A percentile compares a stretch with the other conserved stretches of the same genome.
phyloP scores from a whole-genome alignment of 2,797 vertebrate species.

The Alcedo quadribrachys region DNA sequence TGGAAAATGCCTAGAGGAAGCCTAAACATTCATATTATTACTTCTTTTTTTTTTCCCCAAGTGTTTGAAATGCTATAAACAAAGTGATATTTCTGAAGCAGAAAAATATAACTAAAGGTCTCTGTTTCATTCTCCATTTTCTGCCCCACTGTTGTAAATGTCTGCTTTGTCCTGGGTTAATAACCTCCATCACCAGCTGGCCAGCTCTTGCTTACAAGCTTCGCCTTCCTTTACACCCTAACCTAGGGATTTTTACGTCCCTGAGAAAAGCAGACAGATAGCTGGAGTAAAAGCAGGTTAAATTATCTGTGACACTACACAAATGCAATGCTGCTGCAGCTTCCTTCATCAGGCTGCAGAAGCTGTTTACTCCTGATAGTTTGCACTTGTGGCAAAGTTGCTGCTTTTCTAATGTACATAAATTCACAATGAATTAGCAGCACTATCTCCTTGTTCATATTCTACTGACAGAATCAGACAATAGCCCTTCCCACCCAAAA shows the following conservation, averaged over 20 bases:
- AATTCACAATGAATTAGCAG: not conserved
- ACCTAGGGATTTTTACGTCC: not conserved
- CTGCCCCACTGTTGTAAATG: slow-evolving; percentile 19
- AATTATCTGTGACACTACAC: not conserved
- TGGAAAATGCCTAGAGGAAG: slow-evolving; percentile 56
- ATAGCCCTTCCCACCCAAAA: not conserved
- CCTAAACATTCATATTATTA: slow-evolving; percentile 35
- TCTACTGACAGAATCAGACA: not conserved
- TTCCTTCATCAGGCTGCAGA: not conserved
- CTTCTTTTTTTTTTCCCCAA: not conserved
- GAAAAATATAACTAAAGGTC: slow-evolving; percentile 18
- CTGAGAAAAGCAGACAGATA: not conserved
- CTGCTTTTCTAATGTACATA: not conserved
- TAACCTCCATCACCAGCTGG: slow-evolving; percentile 31
- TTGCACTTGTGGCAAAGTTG: slow-evolving; percentile 2
- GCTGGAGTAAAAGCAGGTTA: not conserved
- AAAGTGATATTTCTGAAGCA: slow-evolving; percentile 39
- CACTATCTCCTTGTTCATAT: not conserved
- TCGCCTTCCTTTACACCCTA: not conserved
- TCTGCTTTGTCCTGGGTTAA: slow-evolving; percentile 47
- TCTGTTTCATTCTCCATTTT: not conserved
- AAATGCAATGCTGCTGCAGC: not conserved
- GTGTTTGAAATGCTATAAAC: not conserved
- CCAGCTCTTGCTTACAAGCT: not conserved
- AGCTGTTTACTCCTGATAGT: not conserved